Percentiles rank a stretch among this genome's conserved stretches.
Conservation (phyloP, 2,797 vertebrate genomes). For the Astyanax mexicanus region DNA sequence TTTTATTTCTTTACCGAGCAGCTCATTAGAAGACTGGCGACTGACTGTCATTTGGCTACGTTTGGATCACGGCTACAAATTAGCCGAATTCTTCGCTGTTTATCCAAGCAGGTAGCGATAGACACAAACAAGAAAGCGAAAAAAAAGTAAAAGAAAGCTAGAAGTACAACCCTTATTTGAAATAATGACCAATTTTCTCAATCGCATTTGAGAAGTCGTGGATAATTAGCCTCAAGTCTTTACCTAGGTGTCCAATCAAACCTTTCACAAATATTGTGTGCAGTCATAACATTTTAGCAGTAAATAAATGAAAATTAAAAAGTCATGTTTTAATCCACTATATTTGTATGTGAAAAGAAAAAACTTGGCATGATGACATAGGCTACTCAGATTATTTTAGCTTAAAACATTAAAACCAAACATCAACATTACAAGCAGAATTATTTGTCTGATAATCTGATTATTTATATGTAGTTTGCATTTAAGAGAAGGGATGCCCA, state of each 20-base stretch:
- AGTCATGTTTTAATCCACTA: no score
- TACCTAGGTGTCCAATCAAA: neutral
- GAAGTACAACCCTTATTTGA: neutral
- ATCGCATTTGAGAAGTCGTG: neutral
- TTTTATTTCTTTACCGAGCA: slow-evolving; percentile 1
- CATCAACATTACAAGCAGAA: no score
- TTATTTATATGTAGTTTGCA: no score
- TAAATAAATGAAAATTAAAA: no score
- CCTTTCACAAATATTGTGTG: no score
- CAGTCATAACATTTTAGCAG: no score
- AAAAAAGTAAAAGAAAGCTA: neutral
- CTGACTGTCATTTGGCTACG: neutral
- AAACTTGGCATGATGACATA: no score
- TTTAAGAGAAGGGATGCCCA: no score
- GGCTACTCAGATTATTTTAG: no score
- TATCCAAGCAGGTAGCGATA: neutral
- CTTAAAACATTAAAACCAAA: no score
- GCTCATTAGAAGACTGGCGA: slow-evolving; percentile 10
- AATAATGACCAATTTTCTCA: slow-evolving; percentile 3
- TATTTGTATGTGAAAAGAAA: no score
- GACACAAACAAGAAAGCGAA: neutral
- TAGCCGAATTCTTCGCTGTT: neutral
- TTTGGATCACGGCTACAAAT: slow-evolving; percentile 22
- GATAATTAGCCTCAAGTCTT: neutral
- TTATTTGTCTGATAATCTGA: no score